Evolutionary conservation across 2,888 invertebrate genomes (phyloP).

Genomic region (Caenorhabditis japonica): DNA sequence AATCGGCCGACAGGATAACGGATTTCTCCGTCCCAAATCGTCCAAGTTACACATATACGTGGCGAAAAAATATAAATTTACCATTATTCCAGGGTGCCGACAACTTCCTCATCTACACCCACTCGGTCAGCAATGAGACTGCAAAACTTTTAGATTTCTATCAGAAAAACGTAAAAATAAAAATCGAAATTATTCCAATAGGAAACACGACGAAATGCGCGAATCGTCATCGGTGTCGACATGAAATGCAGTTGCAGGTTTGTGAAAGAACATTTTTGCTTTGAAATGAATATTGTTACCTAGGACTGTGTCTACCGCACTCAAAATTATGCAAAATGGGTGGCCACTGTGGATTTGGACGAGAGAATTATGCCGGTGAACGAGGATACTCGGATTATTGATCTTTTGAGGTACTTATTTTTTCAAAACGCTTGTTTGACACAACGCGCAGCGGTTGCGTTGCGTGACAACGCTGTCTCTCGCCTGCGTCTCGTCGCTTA

Average conservation of each 20-base stretch:
- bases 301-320: constrained; percentile 56
- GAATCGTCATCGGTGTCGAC: constrained; percentile 59
- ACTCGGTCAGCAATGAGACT: constrained; percentile 12
- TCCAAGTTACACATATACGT: too few relatives aligned
- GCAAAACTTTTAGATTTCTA: constrained; percentile 42
- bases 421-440: too few relatives aligned
- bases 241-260: constrained; percentile 63
- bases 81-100: constrained; percentile 55
- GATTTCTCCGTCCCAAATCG: too few relatives aligned
- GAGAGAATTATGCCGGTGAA: constrained; percentile 50
- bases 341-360: constrained; percentile 58
- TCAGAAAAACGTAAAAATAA: neutral
- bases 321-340: constrained; percentile 23
- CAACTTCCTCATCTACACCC: constrained; percentile 46
- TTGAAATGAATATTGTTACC: too few relatives aligned
- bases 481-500: too few relatives aligned
- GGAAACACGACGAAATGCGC: constrained; percentile 52
- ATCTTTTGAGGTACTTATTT: constrained; percentile 11
- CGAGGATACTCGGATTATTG: constrained; percentile 14
- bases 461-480: too few relatives aligned
- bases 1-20: too few relatives aligned
- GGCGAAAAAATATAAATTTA: neutral
- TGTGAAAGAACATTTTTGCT: neutral
- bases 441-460: too few relatives aligned
- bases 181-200: constrained; percentile 32